phyloP scores from a whole-genome alignment of 2,888 invertebrate genomes.

The Trichacis sp. region DNA sequence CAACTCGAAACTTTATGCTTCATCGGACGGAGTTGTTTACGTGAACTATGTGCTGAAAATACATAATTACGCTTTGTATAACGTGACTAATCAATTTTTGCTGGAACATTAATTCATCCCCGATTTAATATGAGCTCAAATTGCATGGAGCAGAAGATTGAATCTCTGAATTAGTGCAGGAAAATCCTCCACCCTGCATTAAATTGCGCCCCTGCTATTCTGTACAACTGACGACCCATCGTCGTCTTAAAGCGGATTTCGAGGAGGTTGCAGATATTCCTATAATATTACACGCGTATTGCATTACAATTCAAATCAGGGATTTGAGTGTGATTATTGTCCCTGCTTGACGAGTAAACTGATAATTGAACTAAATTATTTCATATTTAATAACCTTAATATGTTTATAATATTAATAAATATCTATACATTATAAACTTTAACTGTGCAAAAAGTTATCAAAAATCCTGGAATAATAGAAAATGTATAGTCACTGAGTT shows the following conservation, averaged over 20 bases:
- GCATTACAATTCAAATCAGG: constrained; percentile 67
- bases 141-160: constrained; percentile 26
- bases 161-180: constrained; percentile 34
- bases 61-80: not conserved
- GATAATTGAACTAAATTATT: too few relatives aligned
- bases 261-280: constrained; percentile 31
- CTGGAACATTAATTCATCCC: constrained; percentile 6
- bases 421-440: too few relatives aligned
- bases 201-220: constrained; percentile 24
- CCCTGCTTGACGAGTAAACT: too few relatives aligned
- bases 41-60: not conserved
- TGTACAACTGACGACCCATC: constrained; percentile 7
- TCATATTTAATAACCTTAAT: too few relatives aligned
- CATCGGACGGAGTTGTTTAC: not conserved
- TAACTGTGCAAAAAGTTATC: too few relatives aligned
- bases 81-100: constrained; percentile 5
- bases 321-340: constrained; percentile 6
- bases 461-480: too few relatives aligned
- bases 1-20: not conserved
- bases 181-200: constrained; percentile 23
- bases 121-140: constrained; percentile 6
- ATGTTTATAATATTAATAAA: too few relatives aligned
- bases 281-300: constrained; percentile 59
- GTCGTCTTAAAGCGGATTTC: constrained; percentile 31
- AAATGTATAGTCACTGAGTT: too few relatives aligned